Evolutionary conservation across 2,888 invertebrate genomes (phyloP).

Genomic region (Perithous albicinctus): DNA sequence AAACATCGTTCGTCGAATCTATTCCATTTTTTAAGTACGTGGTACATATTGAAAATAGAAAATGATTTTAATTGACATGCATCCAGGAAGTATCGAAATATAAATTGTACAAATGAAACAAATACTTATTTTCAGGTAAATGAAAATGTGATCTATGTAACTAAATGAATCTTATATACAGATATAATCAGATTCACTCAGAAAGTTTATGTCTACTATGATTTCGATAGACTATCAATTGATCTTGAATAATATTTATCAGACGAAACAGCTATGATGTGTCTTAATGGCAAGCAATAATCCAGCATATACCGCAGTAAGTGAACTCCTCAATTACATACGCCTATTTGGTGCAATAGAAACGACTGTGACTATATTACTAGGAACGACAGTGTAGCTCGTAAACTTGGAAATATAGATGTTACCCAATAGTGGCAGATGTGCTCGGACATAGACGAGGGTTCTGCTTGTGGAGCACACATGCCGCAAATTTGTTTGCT

Average conservation of each 20-base stretch:
- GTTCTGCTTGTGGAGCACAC: slow-evolving; percentile 5
- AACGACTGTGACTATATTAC: background rate
- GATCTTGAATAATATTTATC: too few relatives aligned
- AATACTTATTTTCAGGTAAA: background rate
- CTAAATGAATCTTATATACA: background rate
- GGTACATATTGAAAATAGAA: background rate
- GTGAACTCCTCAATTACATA: background rate
- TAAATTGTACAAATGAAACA: background rate
- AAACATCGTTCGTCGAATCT: background rate
- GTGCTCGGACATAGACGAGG: slow-evolving; percentile 38
- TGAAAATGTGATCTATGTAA: background rate
- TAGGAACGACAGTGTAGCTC: slow-evolving; percentile 1
- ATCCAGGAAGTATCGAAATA: background rate
- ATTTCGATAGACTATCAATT: too few relatives aligned
- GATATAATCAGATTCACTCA: background rate
- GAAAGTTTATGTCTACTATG: too few relatives aligned
- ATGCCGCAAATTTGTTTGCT: slow-evolving; percentile 36
- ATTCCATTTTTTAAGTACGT: background rate
- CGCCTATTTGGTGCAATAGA: background rate
- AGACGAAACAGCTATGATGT: background rate
- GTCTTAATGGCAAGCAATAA: background rate
- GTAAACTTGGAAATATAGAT: slow-evolving; percentile 39
- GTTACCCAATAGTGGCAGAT: slow-evolving; percentile 17
- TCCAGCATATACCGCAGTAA: background rate
- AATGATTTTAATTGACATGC: background rate